phyloP scores from a whole-genome alignment of 2,888 invertebrate genomes.

The Microctonus hyperodae region DNA sequence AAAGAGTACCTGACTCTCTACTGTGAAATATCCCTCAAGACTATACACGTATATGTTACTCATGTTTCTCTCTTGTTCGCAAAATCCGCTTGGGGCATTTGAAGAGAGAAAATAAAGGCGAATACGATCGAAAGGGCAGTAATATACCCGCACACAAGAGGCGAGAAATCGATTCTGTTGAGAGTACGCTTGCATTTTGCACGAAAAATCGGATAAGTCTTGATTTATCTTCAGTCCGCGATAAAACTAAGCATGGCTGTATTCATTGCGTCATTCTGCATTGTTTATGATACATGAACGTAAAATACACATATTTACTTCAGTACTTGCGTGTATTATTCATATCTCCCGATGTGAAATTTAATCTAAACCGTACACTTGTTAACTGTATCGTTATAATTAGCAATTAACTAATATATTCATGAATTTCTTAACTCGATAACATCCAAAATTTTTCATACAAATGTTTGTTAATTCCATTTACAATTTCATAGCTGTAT shows the following conservation, averaged over 20 bases:
- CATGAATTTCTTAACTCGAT: not conserved
- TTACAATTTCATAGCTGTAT: not conserved
- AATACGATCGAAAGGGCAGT: slow-evolving; percentile 29
- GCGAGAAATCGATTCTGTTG: slow-evolving; percentile 29
- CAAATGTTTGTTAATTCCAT: not conserved
- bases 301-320: slow-evolving; percentile 6
- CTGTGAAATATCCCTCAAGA: slow-evolving; percentile 11
- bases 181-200: slow-evolving; percentile 4
- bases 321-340: not conserved
- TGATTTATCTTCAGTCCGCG: slow-evolving; percentile 24
- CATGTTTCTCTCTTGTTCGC: slow-evolving; percentile 15
- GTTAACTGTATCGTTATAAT: no score
- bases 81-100: slow-evolving; percentile 5
- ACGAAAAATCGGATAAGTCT: slow-evolving; percentile 28
- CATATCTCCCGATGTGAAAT: not conserved
- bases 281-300: slow-evolving; percentile 16
- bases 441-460: not conserved
- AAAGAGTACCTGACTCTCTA: slow-evolving; percentile 5
- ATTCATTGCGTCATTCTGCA: slow-evolving; percentile 14
- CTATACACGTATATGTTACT: not conserved
- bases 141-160: slow-evolving; percentile 21
- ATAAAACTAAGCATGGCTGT: slow-evolving; percentile 16
- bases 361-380: not conserved
- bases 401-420: not conserved
- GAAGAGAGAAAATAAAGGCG: slow-evolving; percentile 1